Percentiles rank a stretch among this genome's conserved stretches.
Evolutionary conservation across 2,888 invertebrate species (phyloP).

Genomic region (Carpatolechia fugitivella): DNA sequence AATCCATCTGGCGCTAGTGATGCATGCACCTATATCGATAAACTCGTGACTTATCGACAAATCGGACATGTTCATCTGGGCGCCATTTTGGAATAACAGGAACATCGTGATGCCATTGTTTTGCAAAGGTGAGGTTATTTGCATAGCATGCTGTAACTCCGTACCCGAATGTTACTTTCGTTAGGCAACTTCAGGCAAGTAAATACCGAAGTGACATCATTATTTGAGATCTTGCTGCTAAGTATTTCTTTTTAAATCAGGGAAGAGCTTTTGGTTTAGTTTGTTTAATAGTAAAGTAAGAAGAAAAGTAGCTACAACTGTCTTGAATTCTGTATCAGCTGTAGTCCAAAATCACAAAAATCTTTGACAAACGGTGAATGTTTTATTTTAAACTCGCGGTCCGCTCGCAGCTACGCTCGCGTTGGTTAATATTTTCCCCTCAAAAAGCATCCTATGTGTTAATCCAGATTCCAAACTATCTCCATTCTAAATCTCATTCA

Average conservation of each 20-base stretch:
- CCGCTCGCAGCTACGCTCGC: no score
- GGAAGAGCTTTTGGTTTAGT: not conserved
- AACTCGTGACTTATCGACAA: conserved; percentile 12
- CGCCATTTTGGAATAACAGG: conserved; percentile 13
- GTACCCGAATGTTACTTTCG: conserved; percentile 10
- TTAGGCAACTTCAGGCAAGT: not conserved
- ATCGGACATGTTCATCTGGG: conserved; percentile 10
- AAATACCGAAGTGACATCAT: not conserved
- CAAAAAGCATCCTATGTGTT: no score
- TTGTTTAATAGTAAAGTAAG: no score
- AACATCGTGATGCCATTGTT: conserved; percentile 15
- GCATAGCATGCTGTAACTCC: not conserved
- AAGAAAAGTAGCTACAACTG: no score
- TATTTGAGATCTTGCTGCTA: no score
- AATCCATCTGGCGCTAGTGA: conserved; percentile 35
- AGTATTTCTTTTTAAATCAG: not conserved
- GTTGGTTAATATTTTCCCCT: no score
- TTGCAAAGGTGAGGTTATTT: conserved; percentile 14
- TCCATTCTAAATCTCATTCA: no score
- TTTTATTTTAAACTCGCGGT: no score
- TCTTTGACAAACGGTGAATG: no score
- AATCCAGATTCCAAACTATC: no score
- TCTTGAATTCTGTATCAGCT: no score
- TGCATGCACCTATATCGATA: conserved; percentile 34
- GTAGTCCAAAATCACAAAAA: no score